A percentile compares a stretch with the other conserved stretches of the same genome.
These are phyloP conservation scores for Mesoligia furuncula DNA, from an alignment of 2,888 invertebrate genomes.

Conservation along the genomic window DNA sequence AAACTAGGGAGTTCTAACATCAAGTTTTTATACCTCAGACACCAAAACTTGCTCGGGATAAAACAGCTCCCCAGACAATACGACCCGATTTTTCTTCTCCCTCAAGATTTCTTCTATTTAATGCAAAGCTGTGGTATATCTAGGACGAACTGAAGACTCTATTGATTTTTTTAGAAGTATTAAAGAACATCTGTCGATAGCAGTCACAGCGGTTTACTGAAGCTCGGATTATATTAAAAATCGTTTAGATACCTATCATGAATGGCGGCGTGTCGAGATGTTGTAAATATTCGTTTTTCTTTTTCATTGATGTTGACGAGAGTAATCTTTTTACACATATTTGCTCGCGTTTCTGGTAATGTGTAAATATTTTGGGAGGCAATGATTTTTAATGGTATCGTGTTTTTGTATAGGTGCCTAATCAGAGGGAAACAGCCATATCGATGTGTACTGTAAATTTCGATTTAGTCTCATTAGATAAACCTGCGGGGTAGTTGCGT, in stretches of 20 bases:
- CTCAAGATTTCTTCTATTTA: slow-evolving; percentile 12
- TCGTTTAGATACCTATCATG: slow-evolving; percentile 32
- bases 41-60: slow-evolving; percentile 7
- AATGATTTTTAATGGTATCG: slow-evolving; percentile 25
- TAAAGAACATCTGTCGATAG: slow-evolving; percentile 39
- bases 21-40: slow-evolving; percentile 28
- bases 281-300: slow-evolving; percentile 40
- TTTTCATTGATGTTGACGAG: slow-evolving; percentile 31
- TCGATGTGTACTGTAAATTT: background rate
- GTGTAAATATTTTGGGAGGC: slow-evolving; percentile 36
- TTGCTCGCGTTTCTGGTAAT: slow-evolving; percentile 25
- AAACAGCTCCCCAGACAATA: slow-evolving; percentile 15
- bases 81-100: slow-evolving; percentile 15
- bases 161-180: slow-evolving; percentile 44
- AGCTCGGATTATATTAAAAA: slow-evolving; percentile 34
- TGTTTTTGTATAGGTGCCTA: slow-evolving; percentile 4
- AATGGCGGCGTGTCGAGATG: slow-evolving; percentile 27
- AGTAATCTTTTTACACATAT: slow-evolving; percentile 23
- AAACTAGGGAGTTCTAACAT: slow-evolving; percentile 9
- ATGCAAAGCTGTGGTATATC: slow-evolving; percentile 30
- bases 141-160: slow-evolving; percentile 11
- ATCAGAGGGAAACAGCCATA: background rate
- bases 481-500: background rate
- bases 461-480: background rate
- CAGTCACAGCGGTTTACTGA: slow-evolving; percentile 31